Base-by-base conservation (phyloP, 2,113 vertebrate genomes). In the Phoenicopterus ruber region DNA sequence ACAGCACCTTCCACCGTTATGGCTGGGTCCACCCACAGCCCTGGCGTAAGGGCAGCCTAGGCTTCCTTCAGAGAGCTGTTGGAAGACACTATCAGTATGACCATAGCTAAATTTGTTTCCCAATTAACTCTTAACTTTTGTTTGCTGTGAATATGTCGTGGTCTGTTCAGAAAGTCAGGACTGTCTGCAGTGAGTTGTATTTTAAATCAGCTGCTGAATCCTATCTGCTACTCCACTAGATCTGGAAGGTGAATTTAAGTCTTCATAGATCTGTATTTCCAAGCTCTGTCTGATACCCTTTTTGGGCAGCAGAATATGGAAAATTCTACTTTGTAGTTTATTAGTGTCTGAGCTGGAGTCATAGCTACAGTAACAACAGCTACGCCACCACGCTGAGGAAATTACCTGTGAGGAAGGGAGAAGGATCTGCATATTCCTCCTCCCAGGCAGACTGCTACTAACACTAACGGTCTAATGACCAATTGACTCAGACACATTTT, bases 241-340 rank as follows among this genome's bases (percentile, higher is more conserved):
- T 76, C 85, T 96, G 70, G 66, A 93, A 85, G 54, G 46, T 72
- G 49, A 85, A 85, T 77, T 86, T 82, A 61, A 73, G 9, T 91
- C 91, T 94, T 91, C 34, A 17, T 62, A 47, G 73, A 40, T 93
- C 28, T 77, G 93, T 25, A 65, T 95, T 85, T 92, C 66, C 58
- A 54, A 86, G 46, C 13, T 85, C 24, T 77, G 42, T 86, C 83
- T 82, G 77, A 90, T 93, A 85, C 73, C n/a, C 28, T 61, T 54
- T 62, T 91, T 78, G 91, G 86, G 91, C 91, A 94, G 54, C 46
- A 73, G 42, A 58, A 77, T 25, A 9, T 52, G 76, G 91, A 94
- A 95, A 88, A 17, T 81, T 96, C 58, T 92, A 38, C 74, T 36
- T 54, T 81, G 22, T 91, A 58, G 74, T 96, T 96, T 97, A 92